A percentile compares a stretch with the other conserved stretches of the same genome.
phyloP scores from a whole-genome alignment of 1,140 invertebrate genomes.

The Colletes gigas region DNA sequence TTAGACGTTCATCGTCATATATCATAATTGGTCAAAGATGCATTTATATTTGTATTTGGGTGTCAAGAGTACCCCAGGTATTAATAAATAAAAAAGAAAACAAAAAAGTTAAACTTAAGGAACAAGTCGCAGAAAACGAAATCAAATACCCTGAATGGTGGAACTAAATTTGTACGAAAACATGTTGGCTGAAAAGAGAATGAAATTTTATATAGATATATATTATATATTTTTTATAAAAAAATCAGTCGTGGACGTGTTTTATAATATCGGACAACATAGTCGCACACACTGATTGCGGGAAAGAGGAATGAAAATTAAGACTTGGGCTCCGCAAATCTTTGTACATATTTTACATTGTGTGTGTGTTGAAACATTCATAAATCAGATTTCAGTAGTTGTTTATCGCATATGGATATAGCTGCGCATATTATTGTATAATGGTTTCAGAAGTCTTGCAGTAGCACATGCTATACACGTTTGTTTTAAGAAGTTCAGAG shows the following conservation, averaged over 20 bases:
- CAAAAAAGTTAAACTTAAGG: conserved; percentile 44
- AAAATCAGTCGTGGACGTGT: conserved; percentile 40
- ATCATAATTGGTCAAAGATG: conserved; percentile 52
- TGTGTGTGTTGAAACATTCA: conserved; percentile 38
- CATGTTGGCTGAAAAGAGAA: conserved; percentile 49
- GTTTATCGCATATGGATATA: conserved; percentile 50
- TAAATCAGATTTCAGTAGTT: conserved; percentile 52
- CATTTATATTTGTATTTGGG: conserved; percentile 64
- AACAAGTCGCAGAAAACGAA: conserved; percentile 42
- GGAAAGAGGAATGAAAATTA: conserved; percentile 19
- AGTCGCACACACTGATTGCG: conserved; percentile 14
- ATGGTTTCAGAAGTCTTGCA: conserved; percentile 57
- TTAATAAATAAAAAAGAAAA: conserved; percentile 31
- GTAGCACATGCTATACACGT: conserved; percentile 29
- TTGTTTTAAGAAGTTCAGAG: conserved; percentile 47
- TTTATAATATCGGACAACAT: conserved; percentile 45
- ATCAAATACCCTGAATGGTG: conserved; percentile 55
- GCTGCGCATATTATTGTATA: conserved; percentile 52
- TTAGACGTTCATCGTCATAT: conserved; percentile 36
- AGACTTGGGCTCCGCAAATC: conserved; percentile 46
- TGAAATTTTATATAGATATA: conserved; percentile 63
- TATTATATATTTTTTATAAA: conserved; percentile 68
- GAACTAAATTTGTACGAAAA: conserved; percentile 61
- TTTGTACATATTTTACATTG: conserved; percentile 70
- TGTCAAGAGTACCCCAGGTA: conserved; percentile 25